Evolutionary conservation across 2,113 vertebrate genomes (phyloP).

Genomic region (Scopus umbretta): DNA sequence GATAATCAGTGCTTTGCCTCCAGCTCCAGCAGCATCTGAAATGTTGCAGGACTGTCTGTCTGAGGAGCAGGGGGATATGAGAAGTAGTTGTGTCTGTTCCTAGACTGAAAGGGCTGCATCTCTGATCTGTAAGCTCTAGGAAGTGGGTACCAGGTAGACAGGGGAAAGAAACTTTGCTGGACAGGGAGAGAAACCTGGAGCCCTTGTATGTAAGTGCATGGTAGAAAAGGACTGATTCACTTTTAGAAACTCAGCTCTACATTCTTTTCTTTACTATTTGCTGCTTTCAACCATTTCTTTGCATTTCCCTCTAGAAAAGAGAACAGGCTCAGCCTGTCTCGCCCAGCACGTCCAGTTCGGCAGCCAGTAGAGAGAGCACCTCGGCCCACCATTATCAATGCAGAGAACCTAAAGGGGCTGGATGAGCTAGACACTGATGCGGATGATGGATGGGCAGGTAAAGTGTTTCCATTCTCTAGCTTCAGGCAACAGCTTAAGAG

Average conservation of each 20-base stretch:
- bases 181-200: background rate
- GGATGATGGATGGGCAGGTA: constrained; percentile 98
- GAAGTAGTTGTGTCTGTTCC: background rate
- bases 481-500: background rate
- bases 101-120: background rate
- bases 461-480: background rate
- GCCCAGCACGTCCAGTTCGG: constrained; percentile 80
- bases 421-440: constrained; percentile 93
- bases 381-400: constrained; percentile 92
- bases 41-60: background rate
- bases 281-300: background rate
- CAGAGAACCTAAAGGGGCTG: constrained; percentile 92
- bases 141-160: background rate
- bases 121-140: background rate
- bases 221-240: background rate
- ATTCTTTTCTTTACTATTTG: background rate
- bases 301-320: constrained; percentile 73
- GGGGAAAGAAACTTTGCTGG: background rate
- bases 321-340: constrained; percentile 73
- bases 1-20: background rate
- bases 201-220: accelerated
- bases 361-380: constrained; percentile 80
- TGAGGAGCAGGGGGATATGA: background rate
- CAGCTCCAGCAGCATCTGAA: background rate
- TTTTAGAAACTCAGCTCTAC: background rate